phyloP scores from a whole-genome alignment of 2,113 vertebrate genomes.

The Pollachius pollachius region DNA sequence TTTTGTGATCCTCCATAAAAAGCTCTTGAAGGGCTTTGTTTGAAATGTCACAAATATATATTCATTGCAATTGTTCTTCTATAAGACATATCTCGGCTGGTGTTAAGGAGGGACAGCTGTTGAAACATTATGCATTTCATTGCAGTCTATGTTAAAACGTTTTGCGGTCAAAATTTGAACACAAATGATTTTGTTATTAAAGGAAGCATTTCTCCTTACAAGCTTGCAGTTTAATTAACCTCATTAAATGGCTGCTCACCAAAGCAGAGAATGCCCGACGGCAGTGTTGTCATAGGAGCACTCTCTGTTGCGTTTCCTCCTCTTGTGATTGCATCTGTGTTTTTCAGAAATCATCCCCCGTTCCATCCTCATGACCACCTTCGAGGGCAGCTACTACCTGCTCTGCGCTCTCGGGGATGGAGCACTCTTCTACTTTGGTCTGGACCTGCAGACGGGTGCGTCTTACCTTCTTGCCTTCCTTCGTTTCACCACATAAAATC shows the following conservation, averaged over 20 bases:
- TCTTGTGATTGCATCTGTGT: slow-evolving; percentile 8
- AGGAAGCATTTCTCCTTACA: too few species aligned
- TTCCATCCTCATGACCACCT: slow-evolving; percentile 98
- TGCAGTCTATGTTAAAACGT: too few species aligned
- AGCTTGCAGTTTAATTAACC: background rate
- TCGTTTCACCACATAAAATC: background rate
- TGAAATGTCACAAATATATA: too few species aligned
- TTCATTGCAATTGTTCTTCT: too few species aligned
- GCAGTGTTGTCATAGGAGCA: background rate
- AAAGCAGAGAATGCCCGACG: slow-evolving; percentile 92
- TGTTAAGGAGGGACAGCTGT: too few species aligned
- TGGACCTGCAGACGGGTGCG: slow-evolving; percentile 88
- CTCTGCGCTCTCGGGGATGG: slow-evolving; percentile 97
- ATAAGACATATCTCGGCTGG: too few species aligned
- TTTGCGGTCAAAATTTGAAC: too few species aligned
- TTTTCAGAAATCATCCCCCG: slow-evolving; percentile 94
- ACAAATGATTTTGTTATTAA: too few species aligned
- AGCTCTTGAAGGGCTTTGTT: too few species aligned
- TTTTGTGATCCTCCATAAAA: background rate
- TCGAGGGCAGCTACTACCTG: slow-evolving; percentile 95
- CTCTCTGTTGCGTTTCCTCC: too few species aligned
- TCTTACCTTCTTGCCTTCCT: background rate
- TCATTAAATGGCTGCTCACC: too few species aligned
- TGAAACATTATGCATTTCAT: too few species aligned
- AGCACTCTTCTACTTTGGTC: slow-evolving; percentile 96